Percentiles rank a stretch among this genome's conserved stretches.
Evolutionary conservation across 2,113 vertebrate genomes (phyloP).

Genomic region (Tamias sibiricus): DNA sequence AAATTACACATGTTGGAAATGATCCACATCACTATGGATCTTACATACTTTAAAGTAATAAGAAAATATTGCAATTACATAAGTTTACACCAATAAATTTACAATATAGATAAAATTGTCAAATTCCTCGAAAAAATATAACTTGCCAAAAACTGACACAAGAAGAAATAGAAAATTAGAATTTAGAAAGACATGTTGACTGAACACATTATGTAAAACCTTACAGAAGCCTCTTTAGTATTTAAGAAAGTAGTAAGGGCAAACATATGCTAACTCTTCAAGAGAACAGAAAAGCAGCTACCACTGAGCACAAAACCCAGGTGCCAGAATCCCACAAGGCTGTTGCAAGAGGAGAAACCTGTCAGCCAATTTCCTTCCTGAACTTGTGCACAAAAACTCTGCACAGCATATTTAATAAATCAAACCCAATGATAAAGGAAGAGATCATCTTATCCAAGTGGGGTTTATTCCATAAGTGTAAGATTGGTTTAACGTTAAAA

Average conservation of each 20-base stretch:
- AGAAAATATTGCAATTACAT: background rate
- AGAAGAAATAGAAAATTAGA: background rate
- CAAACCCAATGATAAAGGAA: background rate
- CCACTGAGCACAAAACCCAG: background rate
- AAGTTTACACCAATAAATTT: background rate
- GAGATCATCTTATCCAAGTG: background rate
- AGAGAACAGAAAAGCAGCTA: background rate
- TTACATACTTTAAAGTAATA: background rate
- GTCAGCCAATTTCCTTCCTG: background rate
- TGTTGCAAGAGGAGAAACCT: background rate
- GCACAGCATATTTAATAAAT: background rate
- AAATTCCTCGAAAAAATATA: constrained; percentile 35
- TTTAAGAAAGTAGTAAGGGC: background rate
- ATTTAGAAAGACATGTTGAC: constrained; percentile 13
- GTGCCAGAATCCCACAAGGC: background rate
- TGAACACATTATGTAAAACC: background rate
- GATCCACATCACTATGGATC: background rate
- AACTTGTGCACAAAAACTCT: background rate
- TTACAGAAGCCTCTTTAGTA: background rate
- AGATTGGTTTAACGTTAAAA: background rate
- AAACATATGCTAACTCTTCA: background rate
- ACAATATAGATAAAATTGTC: background rate
- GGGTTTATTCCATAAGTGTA: background rate
- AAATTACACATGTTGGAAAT: background rate
- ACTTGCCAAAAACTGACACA: background rate